These are phyloP conservation scores for Heterohyrax brucei DNA, from an alignment of 2,797 vertebrate species.

Conservation along the genomic window DNA sequence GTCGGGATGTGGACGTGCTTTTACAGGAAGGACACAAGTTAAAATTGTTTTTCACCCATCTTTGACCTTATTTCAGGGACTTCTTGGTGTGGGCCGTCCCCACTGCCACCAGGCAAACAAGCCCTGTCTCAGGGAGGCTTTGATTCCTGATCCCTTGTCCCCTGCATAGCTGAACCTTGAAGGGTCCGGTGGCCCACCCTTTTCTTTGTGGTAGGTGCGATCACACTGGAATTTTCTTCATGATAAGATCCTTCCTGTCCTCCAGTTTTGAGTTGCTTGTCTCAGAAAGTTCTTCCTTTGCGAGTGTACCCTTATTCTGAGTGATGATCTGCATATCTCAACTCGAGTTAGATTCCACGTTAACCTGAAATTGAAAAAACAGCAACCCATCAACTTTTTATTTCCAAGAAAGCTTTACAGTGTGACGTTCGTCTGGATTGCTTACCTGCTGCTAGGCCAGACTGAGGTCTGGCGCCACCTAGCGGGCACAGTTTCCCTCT, in stretches of 20 bases:
- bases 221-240: neutral
- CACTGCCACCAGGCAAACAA: neutral
- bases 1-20: neutral
- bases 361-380: neutral
- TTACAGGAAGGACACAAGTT: neutral
- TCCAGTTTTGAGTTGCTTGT: neutral
- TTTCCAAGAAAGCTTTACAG: neutral
- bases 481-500: no score
- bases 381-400: neutral
- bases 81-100: neutral
- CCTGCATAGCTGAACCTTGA: neutral
- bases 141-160: neutral
- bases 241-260: neutral
- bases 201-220: neutral
- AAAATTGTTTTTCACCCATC: neutral
- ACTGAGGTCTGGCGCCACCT: neutral
- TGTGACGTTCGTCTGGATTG: neutral
- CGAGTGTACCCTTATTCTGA: neutral
- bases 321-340: neutral
- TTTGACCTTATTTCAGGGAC: neutral
- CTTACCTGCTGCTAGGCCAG: neutral
- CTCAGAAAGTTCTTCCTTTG: neutral
- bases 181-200: neutral
- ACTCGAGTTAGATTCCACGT: neutral
- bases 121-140: neutral